Conservation (phyloP, 2,888 invertebrate species). For the Ophion slaviceki region DNA sequence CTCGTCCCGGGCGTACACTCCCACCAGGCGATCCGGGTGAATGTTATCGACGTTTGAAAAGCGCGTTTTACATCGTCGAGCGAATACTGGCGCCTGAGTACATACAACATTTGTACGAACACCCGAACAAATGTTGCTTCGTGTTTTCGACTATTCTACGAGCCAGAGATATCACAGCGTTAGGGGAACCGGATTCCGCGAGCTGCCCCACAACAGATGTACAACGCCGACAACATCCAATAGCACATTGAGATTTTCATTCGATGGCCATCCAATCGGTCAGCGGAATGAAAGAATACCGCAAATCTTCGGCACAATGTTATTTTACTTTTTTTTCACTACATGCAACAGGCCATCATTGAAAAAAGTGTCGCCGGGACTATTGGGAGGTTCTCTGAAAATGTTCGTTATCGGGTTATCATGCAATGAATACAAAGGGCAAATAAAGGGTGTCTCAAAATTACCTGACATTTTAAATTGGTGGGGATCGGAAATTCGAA, state of each 20-base stretch:
- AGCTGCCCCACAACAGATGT: slow-evolving; percentile 40
- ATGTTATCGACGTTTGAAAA: slow-evolving; percentile 50
- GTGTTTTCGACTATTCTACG: slow-evolving; percentile 48
- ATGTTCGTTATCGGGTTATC: neutral
- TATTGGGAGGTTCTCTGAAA: neutral
- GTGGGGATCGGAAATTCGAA: no score
- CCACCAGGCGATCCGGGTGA: slow-evolving; percentile 10
- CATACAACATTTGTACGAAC: slow-evolving; percentile 10
- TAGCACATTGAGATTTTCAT: slow-evolving; percentile 41
- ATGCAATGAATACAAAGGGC: neutral
- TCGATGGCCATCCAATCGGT: slow-evolving; percentile 22
- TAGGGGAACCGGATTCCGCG: slow-evolving; percentile 26
- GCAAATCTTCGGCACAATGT: neutral
- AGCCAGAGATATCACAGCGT: slow-evolving; percentile 18
- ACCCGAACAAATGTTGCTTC: slow-evolving; percentile 17
- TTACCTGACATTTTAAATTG: neutral
- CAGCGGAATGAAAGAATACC: neutral
- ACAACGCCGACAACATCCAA: slow-evolving; percentile 41
- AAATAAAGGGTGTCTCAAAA: neutral
- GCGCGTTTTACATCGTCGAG: slow-evolving; percentile 44
- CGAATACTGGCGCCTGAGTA: neutral
- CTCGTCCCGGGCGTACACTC: slow-evolving; percentile 1
- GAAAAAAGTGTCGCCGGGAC: neutral
- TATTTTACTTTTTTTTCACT: neutral
- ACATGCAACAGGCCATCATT: neutral